Conservation (phyloP, 2,888 invertebrate genomes). For the Aleiodes testaceus region DNA sequence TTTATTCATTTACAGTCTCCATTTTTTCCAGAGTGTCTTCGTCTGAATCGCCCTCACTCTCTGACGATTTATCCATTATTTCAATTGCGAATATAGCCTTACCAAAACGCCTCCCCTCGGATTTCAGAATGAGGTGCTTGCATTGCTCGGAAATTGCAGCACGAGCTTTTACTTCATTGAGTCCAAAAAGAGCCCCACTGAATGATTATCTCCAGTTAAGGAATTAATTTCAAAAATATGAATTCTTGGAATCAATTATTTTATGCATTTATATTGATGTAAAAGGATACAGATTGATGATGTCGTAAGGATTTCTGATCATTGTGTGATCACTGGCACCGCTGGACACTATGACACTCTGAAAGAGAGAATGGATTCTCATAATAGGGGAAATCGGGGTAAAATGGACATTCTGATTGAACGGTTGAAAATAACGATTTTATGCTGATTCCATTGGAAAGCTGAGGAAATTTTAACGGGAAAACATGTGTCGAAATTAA, state of each 20-base stretch:
- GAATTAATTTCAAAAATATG: constrained; percentile 26
- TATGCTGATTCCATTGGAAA: too few species aligned
- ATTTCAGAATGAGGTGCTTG: constrained; percentile 78
- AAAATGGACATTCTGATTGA: too few species aligned
- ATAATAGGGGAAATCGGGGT: constrained; percentile 23
- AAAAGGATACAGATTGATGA: constrained; percentile 82
- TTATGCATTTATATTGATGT: background rate
- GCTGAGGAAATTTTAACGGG: too few species aligned
- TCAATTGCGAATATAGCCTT: constrained; percentile 61
- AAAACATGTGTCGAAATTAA: too few species aligned
- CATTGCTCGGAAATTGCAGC: constrained; percentile 78
- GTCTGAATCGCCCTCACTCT: background rate
- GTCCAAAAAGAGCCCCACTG: constrained; percentile 81
- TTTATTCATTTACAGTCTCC: background rate
- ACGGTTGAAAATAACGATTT: too few species aligned
- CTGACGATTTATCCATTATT: background rate
- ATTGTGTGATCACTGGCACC: constrained; percentile 77
- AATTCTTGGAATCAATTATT: constrained; percentile 9
- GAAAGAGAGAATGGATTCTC: constrained; percentile 47
- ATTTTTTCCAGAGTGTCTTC: background rate
- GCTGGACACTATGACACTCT: constrained; percentile 84
- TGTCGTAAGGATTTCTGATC: constrained; percentile 83
- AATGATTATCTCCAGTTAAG: constrained; percentile 40
- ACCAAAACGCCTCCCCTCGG: constrained; percentile 74
- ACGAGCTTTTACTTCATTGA: constrained; percentile 81